Percentiles rank a stretch among this genome's conserved stretches.
Conservation (phyloP, 2,113 vertebrate species). For the Laterallus jamaicensis region DNA sequence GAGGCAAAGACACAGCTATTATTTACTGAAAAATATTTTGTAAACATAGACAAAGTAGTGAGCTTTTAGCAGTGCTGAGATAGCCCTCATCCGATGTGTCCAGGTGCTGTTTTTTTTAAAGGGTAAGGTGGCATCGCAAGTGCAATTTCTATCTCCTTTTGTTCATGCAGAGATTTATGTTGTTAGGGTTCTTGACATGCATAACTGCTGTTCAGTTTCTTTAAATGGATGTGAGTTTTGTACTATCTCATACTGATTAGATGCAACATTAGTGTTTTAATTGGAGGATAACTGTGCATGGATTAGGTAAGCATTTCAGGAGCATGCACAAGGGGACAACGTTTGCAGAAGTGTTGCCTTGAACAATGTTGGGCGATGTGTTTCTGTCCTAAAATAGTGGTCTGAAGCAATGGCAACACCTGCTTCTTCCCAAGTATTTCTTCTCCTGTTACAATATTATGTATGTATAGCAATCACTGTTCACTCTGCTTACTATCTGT, state of each 20-base stretch:
- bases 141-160: neutral
- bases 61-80: neutral
- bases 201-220: neutral
- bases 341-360: neutral
- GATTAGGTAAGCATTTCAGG: neutral
- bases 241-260: neutral
- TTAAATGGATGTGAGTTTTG: neutral
- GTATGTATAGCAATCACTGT: neutral
- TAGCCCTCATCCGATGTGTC: neutral
- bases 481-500: neutral
- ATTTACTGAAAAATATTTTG: neutral
- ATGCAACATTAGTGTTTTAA: neutral
- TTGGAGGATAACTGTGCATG: neutral
- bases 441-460: conserved; percentile 14
- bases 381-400: conserved; percentile 1
- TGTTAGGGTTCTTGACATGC: neutral
- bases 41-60: neutral
- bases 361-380: neutral
- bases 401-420: neutral
- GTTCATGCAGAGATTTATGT: neutral
- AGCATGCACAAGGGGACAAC: neutral
- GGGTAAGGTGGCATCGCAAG: neutral
- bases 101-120: neutral
- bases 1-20: neutral
- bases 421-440: conserved; percentile 3